A percentile compares a stretch with the other conserved stretches of the same genome.
Evolutionary conservation across 2,797 vertebrate species (phyloP).

Genomic region (Phylloscopus collybita): DNA sequence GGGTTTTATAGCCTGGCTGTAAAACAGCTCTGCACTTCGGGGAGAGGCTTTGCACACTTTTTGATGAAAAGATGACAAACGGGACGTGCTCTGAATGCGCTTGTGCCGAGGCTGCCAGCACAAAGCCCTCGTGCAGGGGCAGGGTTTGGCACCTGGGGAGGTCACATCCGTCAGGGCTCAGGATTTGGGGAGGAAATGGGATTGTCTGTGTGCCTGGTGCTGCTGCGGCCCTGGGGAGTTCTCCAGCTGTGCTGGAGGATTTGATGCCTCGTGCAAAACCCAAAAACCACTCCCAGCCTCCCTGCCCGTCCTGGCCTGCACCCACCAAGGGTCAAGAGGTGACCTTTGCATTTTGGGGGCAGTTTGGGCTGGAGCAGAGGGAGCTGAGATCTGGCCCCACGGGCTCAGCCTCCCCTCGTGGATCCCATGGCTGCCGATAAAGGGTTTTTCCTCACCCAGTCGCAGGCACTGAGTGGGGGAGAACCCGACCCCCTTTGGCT

Average conservation of each 20-base stretch:
- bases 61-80: conserved; percentile 78
- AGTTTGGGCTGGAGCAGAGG: background rate
- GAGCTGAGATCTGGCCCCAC: rapidly evolving
- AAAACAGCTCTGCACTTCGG: conserved; percentile 41
- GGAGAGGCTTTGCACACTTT: conserved; percentile 53
- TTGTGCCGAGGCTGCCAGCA: conserved; percentile 58
- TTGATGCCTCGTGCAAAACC: background rate
- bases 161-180: background rate
- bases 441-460: background rate
- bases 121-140: conserved; percentile 44
- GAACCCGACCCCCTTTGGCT: background rate
- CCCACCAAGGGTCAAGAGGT: background rate
- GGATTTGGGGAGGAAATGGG: background rate
- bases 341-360: background rate
- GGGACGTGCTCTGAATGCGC: conserved; percentile 62
- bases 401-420: background rate
- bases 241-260: background rate
- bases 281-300: background rate
- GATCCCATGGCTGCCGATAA: background rate
- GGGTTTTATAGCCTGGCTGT: conserved; percentile 62
- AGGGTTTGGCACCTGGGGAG: conserved; percentile 10
- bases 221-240: background rate
- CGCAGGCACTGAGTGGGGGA: rapidly evolving
- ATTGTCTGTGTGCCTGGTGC: background rate
- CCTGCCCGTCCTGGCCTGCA: background rate